Conservation (phyloP, 2,113 vertebrate genomes). For the Phyllostomus hastatus region DNA sequence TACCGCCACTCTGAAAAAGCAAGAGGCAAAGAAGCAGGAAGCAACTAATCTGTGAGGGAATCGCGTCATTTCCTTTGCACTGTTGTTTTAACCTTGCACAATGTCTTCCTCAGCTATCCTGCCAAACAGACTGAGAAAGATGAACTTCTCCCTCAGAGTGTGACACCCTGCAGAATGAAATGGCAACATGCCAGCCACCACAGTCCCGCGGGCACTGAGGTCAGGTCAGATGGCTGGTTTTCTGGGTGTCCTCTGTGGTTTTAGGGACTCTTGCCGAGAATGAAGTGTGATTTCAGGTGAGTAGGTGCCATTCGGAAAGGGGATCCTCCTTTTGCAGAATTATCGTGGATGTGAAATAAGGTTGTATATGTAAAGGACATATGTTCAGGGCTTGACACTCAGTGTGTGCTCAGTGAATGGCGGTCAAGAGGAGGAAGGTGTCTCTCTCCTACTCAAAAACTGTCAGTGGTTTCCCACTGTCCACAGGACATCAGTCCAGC, state of each 20-base stretch:
- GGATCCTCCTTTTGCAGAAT: not conserved
- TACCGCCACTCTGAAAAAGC: not conserved
- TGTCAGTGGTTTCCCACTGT: not conserved
- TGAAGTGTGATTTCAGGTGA: not conserved
- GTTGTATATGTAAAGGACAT: not conserved
- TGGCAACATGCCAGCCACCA: not conserved
- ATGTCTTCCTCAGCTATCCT: not conserved
- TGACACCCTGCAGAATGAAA: not conserved
- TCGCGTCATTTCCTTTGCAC: slow-evolving; percentile 5
- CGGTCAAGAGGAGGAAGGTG: fast-evolving
- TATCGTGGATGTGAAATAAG: not conserved
- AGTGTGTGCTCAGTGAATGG: not conserved
- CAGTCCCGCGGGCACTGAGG: fast-evolving
- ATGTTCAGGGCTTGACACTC: not conserved
- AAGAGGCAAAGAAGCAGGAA: not conserved
- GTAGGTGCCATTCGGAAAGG: not conserved
- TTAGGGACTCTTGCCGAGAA: not conserved
- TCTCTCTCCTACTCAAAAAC: not conserved
- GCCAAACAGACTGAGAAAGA: not conserved
- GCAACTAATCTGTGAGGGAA: not conserved
- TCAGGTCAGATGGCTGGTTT: not conserved
- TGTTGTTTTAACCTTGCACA: not conserved
- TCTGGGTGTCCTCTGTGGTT: not conserved
- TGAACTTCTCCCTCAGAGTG: not conserved
- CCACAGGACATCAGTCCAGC: not conserved